These are phyloP conservation scores for Ctenosaura bakeri DNA, from an alignment of 2,797 vertebrate species.

Conservation along the genomic window DNA sequence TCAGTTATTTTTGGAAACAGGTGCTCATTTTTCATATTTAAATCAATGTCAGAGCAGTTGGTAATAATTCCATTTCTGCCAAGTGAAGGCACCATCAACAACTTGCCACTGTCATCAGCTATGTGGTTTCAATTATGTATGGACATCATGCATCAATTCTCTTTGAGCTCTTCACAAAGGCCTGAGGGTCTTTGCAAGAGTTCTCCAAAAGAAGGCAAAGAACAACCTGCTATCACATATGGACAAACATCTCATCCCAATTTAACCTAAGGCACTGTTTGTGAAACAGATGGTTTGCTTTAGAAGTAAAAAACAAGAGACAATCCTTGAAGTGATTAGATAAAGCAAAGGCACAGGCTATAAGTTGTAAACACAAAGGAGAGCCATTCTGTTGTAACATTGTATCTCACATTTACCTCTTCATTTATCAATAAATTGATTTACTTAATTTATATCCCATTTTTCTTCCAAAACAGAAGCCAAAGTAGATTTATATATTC, in stretches of 20 bases:
- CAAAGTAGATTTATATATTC: too few species aligned
- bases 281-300: constrained; percentile 62
- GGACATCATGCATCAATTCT: not conserved
- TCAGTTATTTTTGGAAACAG: not conserved
- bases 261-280: not conserved
- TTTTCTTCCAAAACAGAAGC: too few species aligned
- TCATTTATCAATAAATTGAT: not conserved
- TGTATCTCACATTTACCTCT: not conserved
- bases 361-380: not conserved
- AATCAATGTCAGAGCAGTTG: not conserved
- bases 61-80: not conserved
- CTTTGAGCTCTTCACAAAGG: not conserved
- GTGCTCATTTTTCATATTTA: not conserved
- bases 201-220: not conserved
- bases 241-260: not conserved
- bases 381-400: not conserved
- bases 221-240: not conserved
- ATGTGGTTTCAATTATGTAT: not conserved
- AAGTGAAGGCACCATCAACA: not conserved
- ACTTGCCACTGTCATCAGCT: not conserved
- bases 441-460: too few species aligned
- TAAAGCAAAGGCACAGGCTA: not conserved
- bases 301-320: not conserved
- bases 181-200: not conserved
- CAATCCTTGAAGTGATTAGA: not conserved